These are phyloP conservation scores for Drosophila littoralis DNA, from an alignment of 1,140 invertebrate genomes.

Conservation along the genomic window DNA sequence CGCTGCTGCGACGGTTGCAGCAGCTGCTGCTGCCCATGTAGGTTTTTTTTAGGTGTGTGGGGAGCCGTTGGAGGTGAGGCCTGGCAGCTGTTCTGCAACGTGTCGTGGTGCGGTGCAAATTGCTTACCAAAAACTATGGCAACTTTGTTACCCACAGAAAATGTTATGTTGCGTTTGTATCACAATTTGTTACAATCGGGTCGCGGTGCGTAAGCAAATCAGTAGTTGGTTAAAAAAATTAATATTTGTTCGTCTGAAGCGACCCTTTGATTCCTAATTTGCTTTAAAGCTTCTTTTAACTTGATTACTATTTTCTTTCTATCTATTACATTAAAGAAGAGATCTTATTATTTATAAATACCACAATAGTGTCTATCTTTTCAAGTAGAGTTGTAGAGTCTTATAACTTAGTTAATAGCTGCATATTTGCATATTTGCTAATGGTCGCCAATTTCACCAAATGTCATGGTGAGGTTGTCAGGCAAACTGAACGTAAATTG, in stretches of 20 bases:
- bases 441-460: slow-evolving; percentile 10
- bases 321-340: no score
- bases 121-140: slow-evolving; percentile 13
- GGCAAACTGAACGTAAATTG: slow-evolving; percentile 27
- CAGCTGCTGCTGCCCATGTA: slow-evolving; percentile 30
- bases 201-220: background rate
- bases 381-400: background rate
- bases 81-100: slow-evolving; percentile 43
- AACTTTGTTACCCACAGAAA: slow-evolving; percentile 25
- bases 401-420: background rate
- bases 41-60: slow-evolving; percentile 22
- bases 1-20: slow-evolving; percentile 27
- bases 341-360: no score
- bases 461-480: slow-evolving; percentile 25
- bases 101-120: slow-evolving; percentile 35
- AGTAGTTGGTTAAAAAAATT: background rate
- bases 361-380: no score
- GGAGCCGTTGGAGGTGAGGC: slow-evolving; percentile 33
- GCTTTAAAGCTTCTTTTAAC: no score
- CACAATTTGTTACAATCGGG: background rate
- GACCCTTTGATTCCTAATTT: background rate
- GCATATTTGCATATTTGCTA: slow-evolving; percentile 14
- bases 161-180: background rate
- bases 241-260: background rate
- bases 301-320: background rate